Evolutionary conservation across 2,888 invertebrate species (phyloP), one percentile per base, ranked within the genome.

Genomic region (Pemphredon lugubris): DNA sequence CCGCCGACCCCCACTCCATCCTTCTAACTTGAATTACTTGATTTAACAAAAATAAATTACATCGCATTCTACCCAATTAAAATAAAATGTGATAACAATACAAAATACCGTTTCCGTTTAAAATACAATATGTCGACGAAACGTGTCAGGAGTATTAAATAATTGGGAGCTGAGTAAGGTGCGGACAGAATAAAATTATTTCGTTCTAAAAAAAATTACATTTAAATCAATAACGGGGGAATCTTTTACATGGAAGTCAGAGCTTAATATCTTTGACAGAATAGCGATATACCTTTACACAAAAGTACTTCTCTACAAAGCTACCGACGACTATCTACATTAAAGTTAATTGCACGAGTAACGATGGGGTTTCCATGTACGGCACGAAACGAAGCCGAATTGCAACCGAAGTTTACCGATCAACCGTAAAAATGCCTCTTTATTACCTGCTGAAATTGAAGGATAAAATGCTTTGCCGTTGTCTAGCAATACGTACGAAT

Each of bases 191-290:
- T 59, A 39, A 59, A 55, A 23, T n/a, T n/a, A n/a, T n/a, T n/a
- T n/a, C n/a, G n/a, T n/a, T n/a, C n/a, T n/a, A n/a, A n/a, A n/a
- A n/a, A n/a, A n/a, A n/a, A n/a, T n/a, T n/a, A 53, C 47, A 63
- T 58, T 76, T 58, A 58, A 51, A 39, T 54, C 1, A 16, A 13
- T 23, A 21, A 39, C 9, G 37, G 4, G 26, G 23, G 7, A 21
- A 1, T 42, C 18, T 26, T 55, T 73, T 73, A 73, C 64, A 68
- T 37, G 23, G 21, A 21, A 50, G 34, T 14, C 42, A 37, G 26
- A 45, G 16, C 11, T 21, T 69, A 58, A 61, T 23, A 48, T 18
- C 57, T 48, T 59, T 54, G 20, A 54, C 23, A 44, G 32, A 57
- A 18, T 37, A n/a, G 48, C 1, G 16, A 20, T 21, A n/a, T 48